phyloP scores from a whole-genome alignment of 2,113 vertebrate species.

The Psittacara wagleri region DNA sequence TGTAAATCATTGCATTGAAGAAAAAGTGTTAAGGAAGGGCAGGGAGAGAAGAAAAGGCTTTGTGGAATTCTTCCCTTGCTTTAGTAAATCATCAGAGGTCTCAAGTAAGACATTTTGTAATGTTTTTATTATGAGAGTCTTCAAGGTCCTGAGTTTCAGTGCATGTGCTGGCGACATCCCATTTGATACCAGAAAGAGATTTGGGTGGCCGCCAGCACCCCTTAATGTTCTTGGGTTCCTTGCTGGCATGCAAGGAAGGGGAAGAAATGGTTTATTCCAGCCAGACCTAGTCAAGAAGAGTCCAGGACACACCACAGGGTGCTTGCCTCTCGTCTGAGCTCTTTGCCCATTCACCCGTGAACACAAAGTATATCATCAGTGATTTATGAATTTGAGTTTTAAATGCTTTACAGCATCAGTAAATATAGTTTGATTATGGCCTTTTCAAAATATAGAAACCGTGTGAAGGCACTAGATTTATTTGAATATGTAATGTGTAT shows the following conservation, averaged over 20 bases:
- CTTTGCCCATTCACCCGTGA: neutral
- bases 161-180: neutral
- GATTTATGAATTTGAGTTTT: neutral
- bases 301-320: neutral
- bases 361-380: neutral
- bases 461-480: neutral
- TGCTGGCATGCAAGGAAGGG: neutral
- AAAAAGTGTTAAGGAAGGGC: neutral
- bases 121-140: neutral
- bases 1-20: neutral
- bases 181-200: neutral
- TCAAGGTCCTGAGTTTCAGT: neutral
- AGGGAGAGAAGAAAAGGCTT: neutral
- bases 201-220: neutral
- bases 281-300: rapidly evolving
- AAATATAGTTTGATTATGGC: neutral
- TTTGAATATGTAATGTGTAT: neutral
- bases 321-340: neutral
- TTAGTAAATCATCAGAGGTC: neutral
- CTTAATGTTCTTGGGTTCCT: neutral
- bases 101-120: neutral
- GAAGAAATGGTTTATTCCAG: neutral
- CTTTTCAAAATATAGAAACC: neutral
- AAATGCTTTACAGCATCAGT: neutral
- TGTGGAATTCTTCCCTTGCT: neutral